A percentile compares a stretch with the other conserved stretches of the same genome.
Evolutionary conservation across 2,113 vertebrate species (phyloP).

Genomic region (Heptranchias perlo): DNA sequence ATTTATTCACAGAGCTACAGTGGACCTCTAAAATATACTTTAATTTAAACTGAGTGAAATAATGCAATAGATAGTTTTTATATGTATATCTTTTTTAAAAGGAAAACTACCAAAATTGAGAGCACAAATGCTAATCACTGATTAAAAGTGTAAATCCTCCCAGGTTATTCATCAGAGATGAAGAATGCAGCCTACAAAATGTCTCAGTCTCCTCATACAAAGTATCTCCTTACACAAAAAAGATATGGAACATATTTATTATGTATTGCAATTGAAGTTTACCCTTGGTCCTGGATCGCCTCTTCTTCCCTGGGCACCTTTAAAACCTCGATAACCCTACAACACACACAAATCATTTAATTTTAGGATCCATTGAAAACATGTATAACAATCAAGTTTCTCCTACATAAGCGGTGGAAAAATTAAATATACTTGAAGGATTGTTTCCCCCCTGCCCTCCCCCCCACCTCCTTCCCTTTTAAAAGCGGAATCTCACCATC

Average conservation of each 20-base stretch:
- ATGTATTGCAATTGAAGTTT: slow-evolving; percentile 39
- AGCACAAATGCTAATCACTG: background rate
- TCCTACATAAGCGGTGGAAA: background rate
- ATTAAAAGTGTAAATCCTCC: background rate
- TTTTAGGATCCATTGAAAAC: background rate
- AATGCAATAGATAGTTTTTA: background rate
- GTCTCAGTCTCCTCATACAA: background rate
- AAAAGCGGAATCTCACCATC: background rate
- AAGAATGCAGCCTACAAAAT: background rate
- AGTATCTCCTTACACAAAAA: background rate
- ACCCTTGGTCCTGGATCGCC: slow-evolving; percentile 63
- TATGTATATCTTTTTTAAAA: background rate
- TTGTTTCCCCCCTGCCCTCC: background rate
- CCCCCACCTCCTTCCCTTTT: background rate
- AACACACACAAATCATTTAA: slow-evolving; percentile 32
- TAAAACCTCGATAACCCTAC: slow-evolving; percentile 67
- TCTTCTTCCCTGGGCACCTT: slow-evolving; percentile 60
- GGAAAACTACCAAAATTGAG: background rate
- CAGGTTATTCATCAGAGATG: background rate
- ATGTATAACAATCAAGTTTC: background rate
- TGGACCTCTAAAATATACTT: background rate
- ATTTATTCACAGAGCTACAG: background rate
- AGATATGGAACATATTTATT: background rate
- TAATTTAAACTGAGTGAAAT: background rate
- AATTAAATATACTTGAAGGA: background rate